Percentiles rank a stretch among this genome's conserved stretches.
Conservation (phyloP, 2,113 vertebrate genomes). For the Cynopterus brachyotis region DNA sequence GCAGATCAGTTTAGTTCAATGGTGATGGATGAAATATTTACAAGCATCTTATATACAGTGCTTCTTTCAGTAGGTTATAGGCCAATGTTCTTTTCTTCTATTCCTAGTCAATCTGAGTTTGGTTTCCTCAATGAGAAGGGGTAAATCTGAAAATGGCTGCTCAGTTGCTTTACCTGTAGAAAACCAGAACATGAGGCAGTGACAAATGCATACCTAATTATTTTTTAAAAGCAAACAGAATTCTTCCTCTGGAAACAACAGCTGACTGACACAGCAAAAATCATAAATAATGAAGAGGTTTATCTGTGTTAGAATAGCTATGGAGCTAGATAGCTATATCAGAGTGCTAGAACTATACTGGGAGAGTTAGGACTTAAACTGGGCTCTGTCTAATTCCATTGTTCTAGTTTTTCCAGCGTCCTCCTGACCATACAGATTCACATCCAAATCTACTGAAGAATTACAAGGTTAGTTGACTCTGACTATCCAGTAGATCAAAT, state of each 20-base stretch:
- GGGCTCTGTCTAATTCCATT: not conserved
- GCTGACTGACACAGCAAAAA: not conserved
- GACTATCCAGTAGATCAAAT: not conserved
- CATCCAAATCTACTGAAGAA: not conserved
- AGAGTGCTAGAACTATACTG: not conserved
- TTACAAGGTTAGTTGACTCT: not conserved
- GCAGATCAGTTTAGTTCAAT: slow-evolving; percentile 78
- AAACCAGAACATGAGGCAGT: not conserved
- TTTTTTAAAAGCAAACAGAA: not conserved
- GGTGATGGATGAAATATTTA: slow-evolving; percentile 90
- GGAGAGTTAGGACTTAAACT: not conserved
- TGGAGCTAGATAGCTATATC: not conserved
- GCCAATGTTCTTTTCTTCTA: slow-evolving; percentile 89
- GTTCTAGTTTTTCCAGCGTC: not conserved
- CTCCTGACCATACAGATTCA: not conserved
- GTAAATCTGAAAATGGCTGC: slow-evolving; percentile 93
- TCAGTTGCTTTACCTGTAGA: slow-evolving; percentile 93
- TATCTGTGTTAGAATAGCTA: not conserved
- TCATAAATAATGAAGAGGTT: not conserved
- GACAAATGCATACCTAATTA: not conserved
- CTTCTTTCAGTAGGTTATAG: slow-evolving; percentile 89
- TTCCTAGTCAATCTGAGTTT: slow-evolving; percentile 93
- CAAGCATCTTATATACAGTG: slow-evolving; percentile 88
- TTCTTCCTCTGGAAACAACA: not conserved
- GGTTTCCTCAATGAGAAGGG: slow-evolving; percentile 95